phyloP scores from a whole-genome alignment of 30 jellyfish, hydroid and myxozoan species.

The Hydra vulgaris region DNA sequence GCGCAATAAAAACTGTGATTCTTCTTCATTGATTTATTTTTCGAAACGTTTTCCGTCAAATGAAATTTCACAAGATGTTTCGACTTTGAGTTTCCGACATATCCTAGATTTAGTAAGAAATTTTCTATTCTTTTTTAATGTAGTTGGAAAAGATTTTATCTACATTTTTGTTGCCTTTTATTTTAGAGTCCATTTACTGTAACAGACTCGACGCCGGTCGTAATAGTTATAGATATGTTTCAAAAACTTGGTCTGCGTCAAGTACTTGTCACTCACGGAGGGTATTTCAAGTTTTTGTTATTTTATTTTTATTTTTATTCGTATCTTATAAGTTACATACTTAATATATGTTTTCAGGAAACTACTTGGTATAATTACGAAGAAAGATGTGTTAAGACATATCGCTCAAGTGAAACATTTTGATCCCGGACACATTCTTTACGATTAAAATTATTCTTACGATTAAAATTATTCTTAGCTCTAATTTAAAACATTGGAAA shows the following conservation, averaged over 20 bases:
- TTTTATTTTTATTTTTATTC: not conserved
- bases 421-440: slow-evolving; percentile 45
- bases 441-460: not conserved
- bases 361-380: slow-evolving; percentile 85
- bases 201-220: slow-evolving; percentile 95
- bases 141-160: no score
- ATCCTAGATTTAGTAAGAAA: slow-evolving; percentile 78
- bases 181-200: slow-evolving; percentile 94
- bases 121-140: no score
- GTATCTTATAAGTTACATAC: not conserved
- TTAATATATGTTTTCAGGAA: no score
- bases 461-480: no score
- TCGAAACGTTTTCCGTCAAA: slow-evolving; percentile 59
- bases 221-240: slow-evolving; percentile 90
- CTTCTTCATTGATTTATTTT: slow-evolving; percentile 77
- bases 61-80: slow-evolving; percentile 28
- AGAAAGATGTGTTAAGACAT: slow-evolving; percentile 91
- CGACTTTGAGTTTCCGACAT: slow-evolving; percentile 74
- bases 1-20: slow-evolving; percentile 50
- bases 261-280: slow-evolving; percentile 67
- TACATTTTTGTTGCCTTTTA: no score
- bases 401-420: slow-evolving; percentile 62
- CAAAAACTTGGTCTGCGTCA: slow-evolving; percentile 89
- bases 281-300: slow-evolving; percentile 34
- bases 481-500: no score